Evolutionary conservation across 2,888 invertebrate genomes (phyloP).

Genomic region (Protula sp.): DNA sequence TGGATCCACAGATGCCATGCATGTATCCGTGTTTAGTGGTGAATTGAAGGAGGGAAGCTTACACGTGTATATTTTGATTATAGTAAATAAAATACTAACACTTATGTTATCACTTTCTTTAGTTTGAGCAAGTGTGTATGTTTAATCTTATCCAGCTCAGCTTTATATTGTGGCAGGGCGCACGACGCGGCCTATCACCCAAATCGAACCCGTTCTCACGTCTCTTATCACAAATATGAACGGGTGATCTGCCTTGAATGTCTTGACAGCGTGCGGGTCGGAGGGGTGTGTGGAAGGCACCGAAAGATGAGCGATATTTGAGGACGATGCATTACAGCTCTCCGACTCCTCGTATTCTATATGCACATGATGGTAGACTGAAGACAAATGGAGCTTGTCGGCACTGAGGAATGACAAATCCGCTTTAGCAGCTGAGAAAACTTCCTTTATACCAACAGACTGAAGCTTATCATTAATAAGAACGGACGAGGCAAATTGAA

Average conservation of each 20-base stretch:
- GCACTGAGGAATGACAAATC: constrained; percentile 24
- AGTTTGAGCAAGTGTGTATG: no score
- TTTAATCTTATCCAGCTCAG: no score
- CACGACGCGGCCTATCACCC: constrained; percentile 25
- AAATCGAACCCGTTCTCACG: constrained; percentile 26
- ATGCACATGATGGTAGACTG: constrained; percentile 24
- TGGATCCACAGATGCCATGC: no score
- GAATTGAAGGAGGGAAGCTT: no score
- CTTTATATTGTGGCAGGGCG: constrained; percentile 17
- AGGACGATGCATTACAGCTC: neutral
- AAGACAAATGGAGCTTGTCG: constrained; percentile 20
- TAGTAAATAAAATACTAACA: no score
- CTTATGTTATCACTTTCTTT: no score
- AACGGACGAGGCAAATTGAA: constrained; percentile 23
- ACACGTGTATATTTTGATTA: no score
- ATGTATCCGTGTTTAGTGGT: no score
- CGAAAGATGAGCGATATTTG: neutral
- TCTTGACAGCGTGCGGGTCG: constrained; percentile 14
- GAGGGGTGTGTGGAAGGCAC: constrained; percentile 3
- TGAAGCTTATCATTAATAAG: constrained; percentile 20
- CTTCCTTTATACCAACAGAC: constrained; percentile 22
- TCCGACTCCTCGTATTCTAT: constrained; percentile 24
- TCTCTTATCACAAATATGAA: constrained; percentile 26
- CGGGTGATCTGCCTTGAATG: constrained; percentile 25
- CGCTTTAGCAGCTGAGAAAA: constrained; percentile 20